Base-by-base conservation (phyloP, 2,888 invertebrate genomes). In the Dermolepida albohirtum region DNA sequence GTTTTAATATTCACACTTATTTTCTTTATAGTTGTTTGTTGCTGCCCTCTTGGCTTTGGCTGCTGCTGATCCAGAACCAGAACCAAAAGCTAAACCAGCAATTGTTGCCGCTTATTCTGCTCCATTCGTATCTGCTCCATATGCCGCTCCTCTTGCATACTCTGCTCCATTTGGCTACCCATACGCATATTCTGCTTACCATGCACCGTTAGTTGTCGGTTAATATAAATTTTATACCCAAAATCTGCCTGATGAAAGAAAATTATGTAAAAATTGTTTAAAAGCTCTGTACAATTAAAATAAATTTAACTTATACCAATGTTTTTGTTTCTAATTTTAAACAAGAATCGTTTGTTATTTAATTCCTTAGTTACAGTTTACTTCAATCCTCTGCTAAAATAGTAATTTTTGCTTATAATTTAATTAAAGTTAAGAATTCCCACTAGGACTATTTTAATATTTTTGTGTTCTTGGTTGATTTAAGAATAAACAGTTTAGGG, bases 11-110 rank as follows among this genome's bases (percentile, higher is more conserved):
- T 22, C 22, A 4, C 22, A 22, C 4, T 22, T 22, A 1, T 22
- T 22, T 22, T 22, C 22, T 69, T 83, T 82, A 6, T 78, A 86
- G 86, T 74, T 86, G 50, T 77, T 86, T 68, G 74, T 86, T 57
- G 81, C 86, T 71, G 83, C 84, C 65, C 74, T 86, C 34, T 64
- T 86, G 77, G 84, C 86, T 64, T 12, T 87, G 74, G 81, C 85
- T 68, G 74, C 85, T 77, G 85, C 87, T 70, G 43, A 29, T 27
- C 68, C 66, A 16, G 68, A 57, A 39, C 66, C 66, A 5, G 43
- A 54, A 39, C 68, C 72, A 10, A 68, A 68, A 55, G 69, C 68
- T 14, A 66, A 66, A 50, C 66, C 66, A 29, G 66, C 22, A n/a
- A 11, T 63, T 51, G 10, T 63, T 11, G 54, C 64, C 17, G 66